phyloP scores from a whole-genome alignment of 1,140 invertebrate genomes.

The Brachystomella parvula region DNA sequence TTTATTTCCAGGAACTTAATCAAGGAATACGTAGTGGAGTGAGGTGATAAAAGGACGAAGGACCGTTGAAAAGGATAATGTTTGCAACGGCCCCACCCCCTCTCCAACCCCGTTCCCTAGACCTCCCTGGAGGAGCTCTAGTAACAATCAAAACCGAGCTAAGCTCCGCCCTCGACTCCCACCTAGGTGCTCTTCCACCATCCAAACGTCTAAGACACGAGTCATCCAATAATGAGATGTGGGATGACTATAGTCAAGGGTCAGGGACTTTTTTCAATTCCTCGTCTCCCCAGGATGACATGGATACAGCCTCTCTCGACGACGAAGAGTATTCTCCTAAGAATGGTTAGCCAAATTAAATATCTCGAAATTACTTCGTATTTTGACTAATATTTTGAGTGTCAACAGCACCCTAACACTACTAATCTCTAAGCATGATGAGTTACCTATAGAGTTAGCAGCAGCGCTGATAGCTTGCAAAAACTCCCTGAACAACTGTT shows the following conservation, averaged over 20 bases:
- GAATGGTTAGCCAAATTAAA: slow-evolving; percentile 20
- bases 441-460: no score
- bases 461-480: no score
- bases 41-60: not conserved
- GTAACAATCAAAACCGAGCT: slow-evolving; percentile 30
- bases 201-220: slow-evolving; percentile 33
- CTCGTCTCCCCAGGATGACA: slow-evolving; percentile 28
- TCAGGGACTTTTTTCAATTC: slow-evolving; percentile 27
- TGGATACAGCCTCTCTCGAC: slow-evolving; percentile 15
- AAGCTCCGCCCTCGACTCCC: slow-evolving; percentile 3
- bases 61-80: not conserved
- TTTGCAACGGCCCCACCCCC: not conserved
- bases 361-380: not conserved
- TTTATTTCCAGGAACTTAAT: not conserved
- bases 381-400: slow-evolving; percentile 6
- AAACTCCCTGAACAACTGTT: no score
- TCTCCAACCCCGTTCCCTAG: slow-evolving; percentile 7
- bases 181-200: slow-evolving; percentile 25
- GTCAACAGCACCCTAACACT: no score
- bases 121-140: slow-evolving; percentile 21
- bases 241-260: slow-evolving; percentile 32
- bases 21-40: not conserved
- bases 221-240: slow-evolving; percentile 31
- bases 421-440: no score
- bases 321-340: slow-evolving; percentile 14